Conservation (phyloP, 2,888 invertebrate species). For the Euproctis similis region DNA sequence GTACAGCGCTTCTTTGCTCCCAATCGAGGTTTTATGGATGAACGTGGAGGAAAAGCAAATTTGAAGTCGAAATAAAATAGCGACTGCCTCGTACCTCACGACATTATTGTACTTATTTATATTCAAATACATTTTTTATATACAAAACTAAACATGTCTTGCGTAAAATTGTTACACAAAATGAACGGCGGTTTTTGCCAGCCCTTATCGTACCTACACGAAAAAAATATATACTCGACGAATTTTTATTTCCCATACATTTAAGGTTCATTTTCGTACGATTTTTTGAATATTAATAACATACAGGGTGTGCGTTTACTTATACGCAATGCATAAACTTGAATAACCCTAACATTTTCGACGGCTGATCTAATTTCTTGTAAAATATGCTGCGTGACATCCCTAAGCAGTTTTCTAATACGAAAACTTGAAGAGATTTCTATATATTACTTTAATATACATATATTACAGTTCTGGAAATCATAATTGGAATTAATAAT, state of each 20-base stretch:
- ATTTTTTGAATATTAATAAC: not conserved
- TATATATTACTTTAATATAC: no score
- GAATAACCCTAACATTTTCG: constrained; percentile 37
- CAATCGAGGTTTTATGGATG: no score
- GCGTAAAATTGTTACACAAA: constrained; percentile 37
- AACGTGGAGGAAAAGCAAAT: no score
- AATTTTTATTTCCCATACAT: accelerated
- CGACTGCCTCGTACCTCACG: no score
- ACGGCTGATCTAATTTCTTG: constrained; percentile 50
- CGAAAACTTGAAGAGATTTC: no score
- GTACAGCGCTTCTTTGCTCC: no score
- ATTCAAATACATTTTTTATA: constrained; percentile 32
- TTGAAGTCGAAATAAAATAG: no score
- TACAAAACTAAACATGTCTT: constrained; percentile 33
- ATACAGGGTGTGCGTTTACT: constrained; percentile 20
- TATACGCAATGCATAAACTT: constrained; percentile 34
- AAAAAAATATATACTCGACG: not conserved
- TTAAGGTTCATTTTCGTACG: constrained; percentile 8
- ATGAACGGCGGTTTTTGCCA: constrained; percentile 35
- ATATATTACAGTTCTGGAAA: no score
- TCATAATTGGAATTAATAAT: no score
- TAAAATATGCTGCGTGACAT: constrained; percentile 62
- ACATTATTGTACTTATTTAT: no score
- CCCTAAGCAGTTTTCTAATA: constrained; percentile 54
- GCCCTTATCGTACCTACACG: constrained; percentile 10